Percentiles rank a stretch among this genome's conserved stretches.
Conservation (phyloP, 2,888 invertebrate species). For the Drosophila conformis region DNA sequence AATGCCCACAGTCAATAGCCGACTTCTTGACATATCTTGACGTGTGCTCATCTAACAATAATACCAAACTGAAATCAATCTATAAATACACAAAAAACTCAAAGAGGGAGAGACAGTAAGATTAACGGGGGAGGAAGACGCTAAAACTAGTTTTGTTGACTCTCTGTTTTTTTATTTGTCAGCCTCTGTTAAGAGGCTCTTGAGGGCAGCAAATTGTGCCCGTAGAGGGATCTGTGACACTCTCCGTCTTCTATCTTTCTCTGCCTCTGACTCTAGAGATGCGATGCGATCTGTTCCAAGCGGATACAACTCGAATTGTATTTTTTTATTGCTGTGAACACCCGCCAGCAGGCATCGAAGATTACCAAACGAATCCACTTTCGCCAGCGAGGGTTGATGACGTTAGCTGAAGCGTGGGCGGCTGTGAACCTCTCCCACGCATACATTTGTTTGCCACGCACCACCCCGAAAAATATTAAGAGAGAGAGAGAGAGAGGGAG, state of each 20-base stretch:
- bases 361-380: constrained; percentile 52
- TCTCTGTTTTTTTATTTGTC: background rate
- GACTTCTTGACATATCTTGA: constrained; percentile 26
- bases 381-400: constrained; percentile 51
- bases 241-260: constrained; percentile 5
- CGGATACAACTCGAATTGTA: constrained; percentile 31
- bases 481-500: background rate
- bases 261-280: background rate
- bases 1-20: constrained; percentile 34
- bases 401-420: constrained; percentile 14
- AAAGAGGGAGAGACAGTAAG: too few relatives aligned
- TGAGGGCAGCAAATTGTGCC: background rate
- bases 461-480: constrained; percentile 7
- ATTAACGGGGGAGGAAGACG: background rate
- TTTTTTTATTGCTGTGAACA: constrained; percentile 25
- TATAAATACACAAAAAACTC: background rate
- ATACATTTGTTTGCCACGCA: constrained; percentile 55
- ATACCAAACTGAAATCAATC: constrained; percentile 52
- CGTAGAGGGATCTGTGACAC: constrained; percentile 23
- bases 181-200: background rate
- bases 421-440: constrained; percentile 59
- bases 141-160: background rate
- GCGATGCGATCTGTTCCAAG: constrained; percentile 30
- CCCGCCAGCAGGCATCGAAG: constrained; percentile 38
- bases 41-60: constrained; percentile 24